Percentiles rank a stretch among this genome's conserved stretches.
These are phyloP conservation scores for Apis mellifera DNA, from an alignment of 1,140 invertebrate genomes.

Conservation along the genomic window DNA sequence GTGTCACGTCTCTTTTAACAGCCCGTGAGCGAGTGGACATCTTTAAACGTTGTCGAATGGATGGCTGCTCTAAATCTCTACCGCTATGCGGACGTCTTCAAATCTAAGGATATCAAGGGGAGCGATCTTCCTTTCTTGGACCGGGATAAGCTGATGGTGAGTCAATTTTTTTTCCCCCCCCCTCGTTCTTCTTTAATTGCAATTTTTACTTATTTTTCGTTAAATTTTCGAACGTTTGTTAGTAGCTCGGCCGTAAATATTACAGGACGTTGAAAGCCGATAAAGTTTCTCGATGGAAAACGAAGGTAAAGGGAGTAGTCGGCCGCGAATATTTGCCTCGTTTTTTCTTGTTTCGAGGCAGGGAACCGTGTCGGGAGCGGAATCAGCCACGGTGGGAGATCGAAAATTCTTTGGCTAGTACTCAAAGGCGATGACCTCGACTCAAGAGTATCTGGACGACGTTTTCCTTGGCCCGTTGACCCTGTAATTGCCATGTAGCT, in stretches of 20 bases:
- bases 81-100: conserved; percentile 88
- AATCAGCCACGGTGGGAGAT: conserved; percentile 27
- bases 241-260: neutral
- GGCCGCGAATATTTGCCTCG: conserved; percentile 15
- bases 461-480: conserved; percentile 68
- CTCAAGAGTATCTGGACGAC: conserved; percentile 64
- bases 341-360: conserved; percentile 16
- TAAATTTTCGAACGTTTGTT: neutral
- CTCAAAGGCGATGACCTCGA: conserved; percentile 64
- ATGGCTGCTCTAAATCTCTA: conserved; percentile 89
- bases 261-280: neutral
- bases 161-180: conserved; percentile 56
- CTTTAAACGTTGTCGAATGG: conserved; percentile 88
- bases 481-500: conserved; percentile 64
- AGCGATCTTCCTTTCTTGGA: conserved; percentile 85
- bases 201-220: neutral
- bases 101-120: conserved; percentile 88
- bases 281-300: neutral
- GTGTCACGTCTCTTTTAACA: conserved; percentile 75
- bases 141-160: conserved; percentile 87
- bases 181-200: neutral
- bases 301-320: conserved; percentile 2
- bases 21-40: conserved; percentile 87
- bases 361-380: conserved; percentile 23
- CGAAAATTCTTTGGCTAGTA: conserved; percentile 61